A percentile compares a stretch with the other conserved stretches of the same genome.
Evolutionary conservation across 2,113 vertebrate genomes (phyloP).

Genomic region (Ailurus styani): DNA sequence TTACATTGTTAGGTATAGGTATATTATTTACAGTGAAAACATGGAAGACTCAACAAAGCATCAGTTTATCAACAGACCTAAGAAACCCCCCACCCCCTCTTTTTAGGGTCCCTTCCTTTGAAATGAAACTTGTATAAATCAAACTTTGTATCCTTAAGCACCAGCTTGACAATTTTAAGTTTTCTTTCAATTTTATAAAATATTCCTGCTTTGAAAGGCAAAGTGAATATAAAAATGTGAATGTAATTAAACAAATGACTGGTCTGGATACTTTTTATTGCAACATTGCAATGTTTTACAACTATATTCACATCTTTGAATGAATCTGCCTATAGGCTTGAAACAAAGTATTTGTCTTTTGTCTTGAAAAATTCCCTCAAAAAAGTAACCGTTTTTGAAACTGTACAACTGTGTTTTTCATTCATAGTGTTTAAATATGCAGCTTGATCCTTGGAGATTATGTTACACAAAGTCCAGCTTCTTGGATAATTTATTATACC

Average conservation of each 20-base stretch:
- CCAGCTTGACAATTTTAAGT: slow-evolving; percentile 30
- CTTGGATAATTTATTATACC: slow-evolving; percentile 52
- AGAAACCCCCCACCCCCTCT: background rate
- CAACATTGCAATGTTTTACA: slow-evolving; percentile 33
- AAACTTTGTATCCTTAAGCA: slow-evolving; percentile 42
- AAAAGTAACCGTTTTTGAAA: slow-evolving; percentile 48
- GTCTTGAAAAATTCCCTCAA: slow-evolving; percentile 44
- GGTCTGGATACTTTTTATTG: slow-evolving; percentile 40
- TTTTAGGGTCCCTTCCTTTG: background rate
- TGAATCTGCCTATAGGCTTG: slow-evolving; percentile 28
- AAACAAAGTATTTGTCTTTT: slow-evolving; percentile 51
- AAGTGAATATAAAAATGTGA: slow-evolving; percentile 63
- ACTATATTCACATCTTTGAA: slow-evolving; percentile 35
- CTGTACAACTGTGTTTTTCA: slow-evolving; percentile 77
- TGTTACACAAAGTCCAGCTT: slow-evolving; percentile 48
- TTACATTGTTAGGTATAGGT: slow-evolving; percentile 66
- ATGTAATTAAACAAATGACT: slow-evolving; percentile 53
- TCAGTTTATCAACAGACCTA: background rate
- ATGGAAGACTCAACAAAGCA: slow-evolving; percentile 52
- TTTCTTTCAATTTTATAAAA: slow-evolving; percentile 47
- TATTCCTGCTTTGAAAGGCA: slow-evolving; percentile 61
- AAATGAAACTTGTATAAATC: slow-evolving; percentile 31
- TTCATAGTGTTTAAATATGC: slow-evolving; percentile 59
- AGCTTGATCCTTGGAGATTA: slow-evolving; percentile 51
- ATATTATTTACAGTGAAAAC: slow-evolving; percentile 68